A percentile compares a stretch with the other conserved stretches of the same genome.
Conservation (phyloP, 1,140 invertebrate species). For the Dinoponera quadriceps region DNA sequence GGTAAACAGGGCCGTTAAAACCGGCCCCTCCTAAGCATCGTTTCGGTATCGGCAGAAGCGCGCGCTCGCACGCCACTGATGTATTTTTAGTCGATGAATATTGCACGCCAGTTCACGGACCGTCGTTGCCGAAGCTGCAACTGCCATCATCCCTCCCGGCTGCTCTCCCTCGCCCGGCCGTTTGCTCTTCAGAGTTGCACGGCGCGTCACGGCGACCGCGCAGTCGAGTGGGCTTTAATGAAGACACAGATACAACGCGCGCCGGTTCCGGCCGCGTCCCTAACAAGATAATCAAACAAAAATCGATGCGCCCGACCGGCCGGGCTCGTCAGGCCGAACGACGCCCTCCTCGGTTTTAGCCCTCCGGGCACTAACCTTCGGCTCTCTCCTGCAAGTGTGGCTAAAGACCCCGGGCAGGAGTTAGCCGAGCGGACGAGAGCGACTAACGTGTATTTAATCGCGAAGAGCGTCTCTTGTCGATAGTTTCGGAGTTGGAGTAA, state of each 20-base stretch:
- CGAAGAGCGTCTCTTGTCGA: conserved; percentile 33
- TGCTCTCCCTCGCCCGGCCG: not conserved
- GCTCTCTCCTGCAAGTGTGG: not conserved
- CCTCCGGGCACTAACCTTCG: conserved; percentile 21
- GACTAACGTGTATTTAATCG: conserved; percentile 48
- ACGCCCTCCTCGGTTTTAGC: conserved; percentile 37
- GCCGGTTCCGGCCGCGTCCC: conserved; percentile 39
- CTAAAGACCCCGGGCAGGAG: not conserved
- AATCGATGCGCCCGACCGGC: conserved; percentile 39
- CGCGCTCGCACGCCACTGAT: conserved; percentile 6
- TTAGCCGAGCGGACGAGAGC: conserved; percentile 15
- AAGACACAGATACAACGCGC: conserved; percentile 45
- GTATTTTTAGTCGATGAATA: conserved; percentile 56
- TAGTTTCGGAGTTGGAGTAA: conserved; percentile 37
- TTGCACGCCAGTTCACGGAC: conserved; percentile 1
- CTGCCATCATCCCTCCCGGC: not conserved
- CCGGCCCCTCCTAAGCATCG: not conserved
- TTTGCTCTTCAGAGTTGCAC: conserved; percentile 2
- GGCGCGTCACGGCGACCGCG: conserved; percentile 9
- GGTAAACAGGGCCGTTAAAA: conserved; percentile 41
- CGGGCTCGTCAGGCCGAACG: conserved; percentile 19
- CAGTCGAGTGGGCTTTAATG: conserved; percentile 56
- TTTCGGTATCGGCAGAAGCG: conserved; percentile 30
- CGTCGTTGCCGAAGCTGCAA: conserved; percentile 22
- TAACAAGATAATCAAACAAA: conserved; percentile 62